These are phyloP conservation scores for Centropus bengalensis DNA, from an alignment of 2,113 vertebrate species.

Conservation along the genomic window DNA sequence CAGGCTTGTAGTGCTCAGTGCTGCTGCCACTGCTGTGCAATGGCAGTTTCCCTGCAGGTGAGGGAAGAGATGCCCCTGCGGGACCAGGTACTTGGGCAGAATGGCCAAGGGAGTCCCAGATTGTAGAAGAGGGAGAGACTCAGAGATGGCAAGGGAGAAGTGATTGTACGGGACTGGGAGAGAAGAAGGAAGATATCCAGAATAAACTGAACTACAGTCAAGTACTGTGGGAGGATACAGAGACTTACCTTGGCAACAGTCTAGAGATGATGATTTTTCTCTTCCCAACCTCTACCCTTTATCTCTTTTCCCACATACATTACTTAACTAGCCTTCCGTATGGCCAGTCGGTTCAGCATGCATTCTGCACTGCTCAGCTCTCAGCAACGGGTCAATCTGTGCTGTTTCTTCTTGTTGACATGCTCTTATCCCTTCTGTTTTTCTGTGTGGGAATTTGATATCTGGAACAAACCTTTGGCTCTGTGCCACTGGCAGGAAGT, in stretches of 20 bases:
- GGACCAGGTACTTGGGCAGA: neutral
- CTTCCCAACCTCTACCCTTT: neutral
- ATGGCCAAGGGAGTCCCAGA: neutral
- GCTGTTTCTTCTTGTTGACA: neutral
- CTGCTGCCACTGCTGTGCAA: neutral
- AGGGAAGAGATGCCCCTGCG: neutral
- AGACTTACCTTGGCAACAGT: neutral
- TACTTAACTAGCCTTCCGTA: neutral
- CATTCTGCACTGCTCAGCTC: neutral
- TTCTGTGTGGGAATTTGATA: neutral
- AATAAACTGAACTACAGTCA: neutral
- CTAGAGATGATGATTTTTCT: neutral
- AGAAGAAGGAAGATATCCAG: neutral
- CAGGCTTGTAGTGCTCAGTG: accelerated
- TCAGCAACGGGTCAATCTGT: accelerated
- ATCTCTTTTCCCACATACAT: neutral
- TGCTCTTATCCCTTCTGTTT: neutral
- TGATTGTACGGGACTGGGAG: neutral
- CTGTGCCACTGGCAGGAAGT: neutral
- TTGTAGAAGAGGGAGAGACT: neutral
- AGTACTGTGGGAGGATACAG: neutral
- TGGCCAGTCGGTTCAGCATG: neutral
- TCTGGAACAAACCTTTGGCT: neutral
- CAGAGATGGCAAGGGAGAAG: neutral
- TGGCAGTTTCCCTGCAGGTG: neutral